Percentiles rank a stretch among this genome's conserved stretches.
Evolutionary conservation across 2,888 invertebrate species (phyloP).

Genomic region (Altica lythri): DNA sequence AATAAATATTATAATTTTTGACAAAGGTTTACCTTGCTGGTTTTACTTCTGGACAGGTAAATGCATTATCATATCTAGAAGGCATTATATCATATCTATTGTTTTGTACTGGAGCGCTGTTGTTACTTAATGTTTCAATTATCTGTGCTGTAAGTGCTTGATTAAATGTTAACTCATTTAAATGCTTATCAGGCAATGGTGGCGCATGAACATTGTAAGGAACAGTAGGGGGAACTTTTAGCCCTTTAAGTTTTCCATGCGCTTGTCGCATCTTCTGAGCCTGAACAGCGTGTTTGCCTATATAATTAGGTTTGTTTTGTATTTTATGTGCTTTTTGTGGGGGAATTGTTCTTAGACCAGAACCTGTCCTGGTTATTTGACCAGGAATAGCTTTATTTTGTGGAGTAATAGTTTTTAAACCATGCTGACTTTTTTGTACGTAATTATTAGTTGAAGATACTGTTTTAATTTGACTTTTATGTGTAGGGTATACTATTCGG

Average conservation of each 20-base stretch:
- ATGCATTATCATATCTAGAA: slow-evolving; percentile 50
- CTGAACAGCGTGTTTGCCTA: slow-evolving; percentile 57
- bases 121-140: slow-evolving; percentile 63
- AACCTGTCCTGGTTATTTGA: slow-evolving; percentile 50
- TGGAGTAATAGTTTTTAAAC: slow-evolving; percentile 52
- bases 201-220: slow-evolving; percentile 32
- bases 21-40: slow-evolving; percentile 20
- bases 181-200: slow-evolving; percentile 36
- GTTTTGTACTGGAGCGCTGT: slow-evolving; percentile 53
- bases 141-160: slow-evolving; percentile 68
- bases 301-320: slow-evolving; percentile 55
- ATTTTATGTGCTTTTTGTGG: slow-evolving; percentile 52
- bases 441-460: slow-evolving; percentile 49
- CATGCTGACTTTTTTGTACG: slow-evolving; percentile 42
- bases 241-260: slow-evolving; percentile 31
- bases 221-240: slow-evolving; percentile 24
- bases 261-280: slow-evolving; percentile 51
- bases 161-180: slow-evolving; percentile 62
- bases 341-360: slow-evolving; percentile 54
- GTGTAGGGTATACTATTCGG: slow-evolving; percentile 49
- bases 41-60: slow-evolving; percentile 40
- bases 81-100: slow-evolving; percentile 61
- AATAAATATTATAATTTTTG: slow-evolving; percentile 1
- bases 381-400: slow-evolving; percentile 46
- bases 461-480: slow-evolving; percentile 53